Conservation (phyloP, 1,140 invertebrate genomes). For the Nilaparvata lugens region DNA sequence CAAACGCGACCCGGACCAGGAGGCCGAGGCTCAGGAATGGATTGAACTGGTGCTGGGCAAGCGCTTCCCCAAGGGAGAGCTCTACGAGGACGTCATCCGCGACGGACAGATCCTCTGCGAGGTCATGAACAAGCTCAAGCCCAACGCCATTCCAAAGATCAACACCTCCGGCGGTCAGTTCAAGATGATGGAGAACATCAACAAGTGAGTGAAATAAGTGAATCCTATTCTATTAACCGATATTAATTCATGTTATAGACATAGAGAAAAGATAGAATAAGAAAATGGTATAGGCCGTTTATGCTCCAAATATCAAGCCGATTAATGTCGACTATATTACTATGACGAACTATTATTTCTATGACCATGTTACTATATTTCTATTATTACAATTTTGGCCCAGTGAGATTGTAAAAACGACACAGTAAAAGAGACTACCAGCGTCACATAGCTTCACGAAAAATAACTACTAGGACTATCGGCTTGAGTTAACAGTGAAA, state of each 20-base stretch:
- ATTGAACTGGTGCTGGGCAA: constrained; percentile 76
- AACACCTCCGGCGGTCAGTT: constrained; percentile 83
- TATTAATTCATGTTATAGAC: too few relatives aligned
- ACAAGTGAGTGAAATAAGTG: constrained; percentile 53
- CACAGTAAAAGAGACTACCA: too few relatives aligned
- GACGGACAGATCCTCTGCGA: constrained; percentile 84
- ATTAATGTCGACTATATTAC: too few relatives aligned
- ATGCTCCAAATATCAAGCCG: too few relatives aligned
- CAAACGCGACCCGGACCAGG: constrained; percentile 75
- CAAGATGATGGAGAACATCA: constrained; percentile 95
- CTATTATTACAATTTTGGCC: too few relatives aligned
- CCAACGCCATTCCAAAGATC: constrained; percentile 73
- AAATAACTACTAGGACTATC: too few relatives aligned
- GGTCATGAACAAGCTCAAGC: constrained; percentile 80
- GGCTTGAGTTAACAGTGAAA: too few relatives aligned
- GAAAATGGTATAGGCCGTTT: neutral
- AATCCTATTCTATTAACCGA: too few relatives aligned
- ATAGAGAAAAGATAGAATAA: neutral
- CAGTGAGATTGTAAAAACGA: too few relatives aligned
- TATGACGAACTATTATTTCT: too few relatives aligned
- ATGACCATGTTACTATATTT: too few relatives aligned
- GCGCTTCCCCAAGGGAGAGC: constrained; percentile 49
- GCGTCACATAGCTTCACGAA: too few relatives aligned
- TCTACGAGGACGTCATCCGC: constrained; percentile 70
- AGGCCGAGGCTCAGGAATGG: constrained; percentile 78